Evolutionary conservation across 2,888 invertebrate genomes (phyloP).

Genomic region (Meiosimyza decipiens): DNA sequence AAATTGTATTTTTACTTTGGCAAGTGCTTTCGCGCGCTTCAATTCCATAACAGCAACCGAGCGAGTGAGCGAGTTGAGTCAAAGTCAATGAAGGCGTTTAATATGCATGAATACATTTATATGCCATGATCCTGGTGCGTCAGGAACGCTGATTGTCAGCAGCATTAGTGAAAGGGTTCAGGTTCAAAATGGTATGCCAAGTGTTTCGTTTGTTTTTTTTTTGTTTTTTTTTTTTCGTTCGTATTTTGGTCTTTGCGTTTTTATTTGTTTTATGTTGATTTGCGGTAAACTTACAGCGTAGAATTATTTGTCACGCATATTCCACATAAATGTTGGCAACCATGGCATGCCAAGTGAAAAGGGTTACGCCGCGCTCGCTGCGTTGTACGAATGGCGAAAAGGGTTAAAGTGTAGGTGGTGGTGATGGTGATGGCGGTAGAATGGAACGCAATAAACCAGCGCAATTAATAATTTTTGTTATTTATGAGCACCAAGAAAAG

Average conservation of each 20-base stretch:
- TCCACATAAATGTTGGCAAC: slow-evolving; percentile 27
- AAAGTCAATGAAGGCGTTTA: slow-evolving; percentile 34
- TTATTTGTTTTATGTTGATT: background rate
- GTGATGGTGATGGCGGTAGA: background rate
- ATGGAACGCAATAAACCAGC: background rate
- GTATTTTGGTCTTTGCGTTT: background rate
- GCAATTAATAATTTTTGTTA: slow-evolving; percentile 28
- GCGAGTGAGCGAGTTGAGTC: background rate
- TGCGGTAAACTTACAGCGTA: slow-evolving; percentile 4
- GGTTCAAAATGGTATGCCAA: slow-evolving; percentile 9
- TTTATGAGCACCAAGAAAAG: slow-evolving; percentile 12
- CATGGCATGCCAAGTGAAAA: background rate
- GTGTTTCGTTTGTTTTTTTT: slow-evolving; percentile 2
- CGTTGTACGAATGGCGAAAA: too few species aligned
- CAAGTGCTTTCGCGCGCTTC: slow-evolving; percentile 34
- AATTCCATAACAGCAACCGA: background rate
- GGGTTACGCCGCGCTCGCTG: too few species aligned
- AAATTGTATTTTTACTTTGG: background rate
- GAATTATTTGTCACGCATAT: slow-evolving; percentile 34
- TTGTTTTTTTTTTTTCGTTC: background rate
- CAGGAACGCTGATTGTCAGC: background rate
- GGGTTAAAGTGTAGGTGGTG: background rate
- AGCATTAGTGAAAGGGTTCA: slow-evolving; percentile 22
- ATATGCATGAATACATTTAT: slow-evolving; percentile 30
- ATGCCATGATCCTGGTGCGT: slow-evolving; percentile 23